Evolutionary conservation across 2,797 vertebrate genomes (phyloP), one percentile per base, ranked within the genome.

Genomic region (Zalophus californianus): DNA sequence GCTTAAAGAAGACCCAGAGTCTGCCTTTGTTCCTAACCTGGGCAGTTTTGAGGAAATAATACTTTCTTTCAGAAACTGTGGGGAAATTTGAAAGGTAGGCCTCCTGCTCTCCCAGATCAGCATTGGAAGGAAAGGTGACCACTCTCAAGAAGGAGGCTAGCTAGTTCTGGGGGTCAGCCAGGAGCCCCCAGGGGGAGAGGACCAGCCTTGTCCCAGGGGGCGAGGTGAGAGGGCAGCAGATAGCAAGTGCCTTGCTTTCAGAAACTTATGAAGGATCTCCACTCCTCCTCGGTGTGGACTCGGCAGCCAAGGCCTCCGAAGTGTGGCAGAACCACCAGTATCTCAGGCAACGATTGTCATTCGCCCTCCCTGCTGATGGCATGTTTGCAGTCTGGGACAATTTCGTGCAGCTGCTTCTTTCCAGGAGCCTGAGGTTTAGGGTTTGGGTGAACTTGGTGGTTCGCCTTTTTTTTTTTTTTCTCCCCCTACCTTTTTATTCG

Each of bases 31-130:
- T 98, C 95, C 98, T 96, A 97, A 89, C 13, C 96, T 97, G 91
- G 93, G 91, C 94, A 58, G 84, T 80, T 18, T 1, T 14, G 88
- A 98, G 72, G 92, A 93, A 97, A 98, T 98, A 98, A 99, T 98
- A 70, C 90, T 93, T 98, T 97, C 98, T 99, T 99, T 99, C 98
- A 99, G 98, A 97, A 97, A 29, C 58, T 98, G 97, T 66, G 84
- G 97, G 88, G 64, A 62, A n/a, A 48, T 86, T 70, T 52, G 97
- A 75, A 97, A 98, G 95, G 95, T 38, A 96, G 94, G 79, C 41
- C 96, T 97, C 95, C 91, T 91, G 80, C 98, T 97, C 50, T 92
- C 97, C 97, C 97, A 97, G 99, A 98, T 98, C 98, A 98, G 98
- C 91, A 75, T 96, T 97, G 98, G 97, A 98, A 98, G 98, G 85